Percentiles rank a stretch among this genome's conserved stretches.
Evolutionary conservation across 2,113 vertebrate species (phyloP).

Genomic region (Trematomus loennbergii): DNA sequence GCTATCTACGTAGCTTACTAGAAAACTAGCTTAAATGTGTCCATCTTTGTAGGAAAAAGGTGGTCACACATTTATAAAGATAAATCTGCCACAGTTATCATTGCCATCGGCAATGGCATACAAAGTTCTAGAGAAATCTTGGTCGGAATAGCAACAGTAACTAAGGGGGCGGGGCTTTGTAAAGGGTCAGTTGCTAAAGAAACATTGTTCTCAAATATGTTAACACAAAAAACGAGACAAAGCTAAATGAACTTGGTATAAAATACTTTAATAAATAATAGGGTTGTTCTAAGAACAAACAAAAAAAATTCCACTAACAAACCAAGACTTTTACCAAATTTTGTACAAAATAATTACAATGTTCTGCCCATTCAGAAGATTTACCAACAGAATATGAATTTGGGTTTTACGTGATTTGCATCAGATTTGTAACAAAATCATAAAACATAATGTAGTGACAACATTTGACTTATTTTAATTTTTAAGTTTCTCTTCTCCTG

Average conservation of each 20-base stretch:
- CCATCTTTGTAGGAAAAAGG: no score
- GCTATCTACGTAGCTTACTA: no score
- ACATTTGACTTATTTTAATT: constrained; percentile 61
- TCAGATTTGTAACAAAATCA: constrained; percentile 39
- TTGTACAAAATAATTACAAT: constrained; percentile 87
- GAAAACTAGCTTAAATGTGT: no score
- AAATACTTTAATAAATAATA: constrained; percentile 97
- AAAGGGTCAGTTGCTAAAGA: no score
- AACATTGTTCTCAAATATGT: not conserved
- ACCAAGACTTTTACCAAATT: constrained; percentile 88
- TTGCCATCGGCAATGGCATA: no score
- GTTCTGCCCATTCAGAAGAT: constrained; percentile 69
- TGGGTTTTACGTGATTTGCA: constrained; percentile 54
- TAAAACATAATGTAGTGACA: constrained; percentile 57
- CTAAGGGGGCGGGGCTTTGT: not conserved
- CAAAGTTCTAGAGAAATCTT: no score
- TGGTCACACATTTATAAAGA: no score
- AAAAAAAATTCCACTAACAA: constrained; percentile 85
- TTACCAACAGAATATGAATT: constrained; percentile 48
- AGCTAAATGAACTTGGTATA: constrained; percentile 82
- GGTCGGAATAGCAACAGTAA: not conserved
- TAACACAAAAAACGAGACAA: not conserved
- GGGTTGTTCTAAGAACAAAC: constrained; percentile 88
- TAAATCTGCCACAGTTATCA: no score
- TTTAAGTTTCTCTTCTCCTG: constrained; percentile 62